phyloP scores from a whole-genome alignment of 2,113 vertebrate genomes.

The Excalfactoria chinensis region DNA sequence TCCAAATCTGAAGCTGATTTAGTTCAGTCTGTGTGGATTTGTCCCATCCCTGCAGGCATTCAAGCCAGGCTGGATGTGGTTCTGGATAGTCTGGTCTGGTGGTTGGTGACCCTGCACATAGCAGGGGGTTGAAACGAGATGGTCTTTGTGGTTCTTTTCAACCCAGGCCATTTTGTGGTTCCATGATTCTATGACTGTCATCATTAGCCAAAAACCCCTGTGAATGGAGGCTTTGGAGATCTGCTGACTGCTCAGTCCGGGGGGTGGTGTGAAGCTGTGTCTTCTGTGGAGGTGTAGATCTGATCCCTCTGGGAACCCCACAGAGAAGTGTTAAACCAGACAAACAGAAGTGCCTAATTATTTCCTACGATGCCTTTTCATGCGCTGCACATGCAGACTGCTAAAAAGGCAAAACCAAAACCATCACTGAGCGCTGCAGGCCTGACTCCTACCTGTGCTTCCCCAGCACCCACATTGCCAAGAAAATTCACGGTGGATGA shows the following conservation, averaged over 20 bases:
- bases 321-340: background rate
- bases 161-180: no score
- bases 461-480: background rate
- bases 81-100: no score
- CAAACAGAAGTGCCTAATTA: background rate
- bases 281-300: fast-evolving
- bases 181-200: background rate
- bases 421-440: background rate
- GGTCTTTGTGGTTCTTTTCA: no score
- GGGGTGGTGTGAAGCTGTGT: background rate
- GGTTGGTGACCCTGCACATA: no score
- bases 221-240: background rate
- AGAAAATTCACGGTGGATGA: background rate
- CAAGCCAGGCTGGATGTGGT: no score
- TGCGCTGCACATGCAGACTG: fast-evolving
- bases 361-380: background rate
- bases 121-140: no score
- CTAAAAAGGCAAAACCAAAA: background rate
- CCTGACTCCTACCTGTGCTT: background rate
- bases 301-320: background rate
- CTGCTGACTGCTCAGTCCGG: background rate
- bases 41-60: no score
- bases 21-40: background rate
- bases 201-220: background rate
- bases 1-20: background rate